Base-by-base conservation (phyloP, 2,113 vertebrate genomes). In the Misgurnus anguillicaudatus region DNA sequence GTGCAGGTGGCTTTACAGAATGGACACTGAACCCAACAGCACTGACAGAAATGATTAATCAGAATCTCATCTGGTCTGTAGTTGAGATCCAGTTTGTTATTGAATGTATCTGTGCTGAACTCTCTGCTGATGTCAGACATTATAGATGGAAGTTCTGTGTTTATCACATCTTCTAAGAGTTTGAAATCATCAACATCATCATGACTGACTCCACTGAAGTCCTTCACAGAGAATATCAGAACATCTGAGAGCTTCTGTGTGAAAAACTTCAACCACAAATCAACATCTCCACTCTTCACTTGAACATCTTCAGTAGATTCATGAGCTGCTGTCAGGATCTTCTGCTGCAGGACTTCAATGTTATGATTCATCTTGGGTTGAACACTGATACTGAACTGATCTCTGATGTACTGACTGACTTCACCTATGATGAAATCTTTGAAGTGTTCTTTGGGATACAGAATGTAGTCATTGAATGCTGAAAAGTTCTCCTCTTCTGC, bases 401-500 rank as follows among this genome's bases (percentile, higher is more conserved):
- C 8, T 1, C 0, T 14, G 8, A 87, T 92, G 36, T 93, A 87
- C 4, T 0, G 74, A 9, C 48, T 0, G 13, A 92, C 88, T 19
- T 1, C 6, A 0, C 0, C 48, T 82, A 71, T 2, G 41, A 93
- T 92, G 19, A 91, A 93, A 0, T 0, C 6, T n/a, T 75, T 9
- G 3, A 87, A 87, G 80, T 90, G 87, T 0, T 9, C 0, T 48
- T 7, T 0, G 77, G 91, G 82, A 0, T 0, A 0, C 0, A 0
- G 0, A 53, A 94, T 38, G 80, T 95, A 95, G 0, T 14, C 0
- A 11, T 36, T 82, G 19, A 88, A 95, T 0, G 87, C 57, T 5
- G 80, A 42, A 87, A 94, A 94, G 0, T 89, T 78, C 42, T 93
- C 88, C 24, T 92, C 51, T 57, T 92, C 3, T 69, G 92, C 92